A percentile compares a stretch with the other conserved stretches of the same genome.
Conservation (phyloP, 2,888 invertebrate species). For the Phyllotreta striolata region DNA sequence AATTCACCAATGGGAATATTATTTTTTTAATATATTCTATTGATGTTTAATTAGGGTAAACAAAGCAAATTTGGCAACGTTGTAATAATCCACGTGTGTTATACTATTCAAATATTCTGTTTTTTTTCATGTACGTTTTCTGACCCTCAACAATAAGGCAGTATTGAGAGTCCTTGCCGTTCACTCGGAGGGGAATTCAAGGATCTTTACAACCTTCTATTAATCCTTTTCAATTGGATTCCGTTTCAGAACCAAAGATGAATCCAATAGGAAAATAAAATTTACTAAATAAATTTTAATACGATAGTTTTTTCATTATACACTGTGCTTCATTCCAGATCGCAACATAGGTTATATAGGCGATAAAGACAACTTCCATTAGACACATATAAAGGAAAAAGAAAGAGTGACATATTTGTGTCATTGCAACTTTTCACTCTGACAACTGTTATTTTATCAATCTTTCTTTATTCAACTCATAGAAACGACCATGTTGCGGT, state of each 20-base stretch:
- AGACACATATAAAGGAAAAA: too few species aligned
- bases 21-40: not conserved
- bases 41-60: not conserved
- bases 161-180: constrained; percentile 26
- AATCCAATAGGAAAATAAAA: not conserved
- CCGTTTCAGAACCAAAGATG: constrained; percentile 18
- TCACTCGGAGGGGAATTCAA: constrained; percentile 10
- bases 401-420: too few species aligned
- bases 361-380: too few species aligned
- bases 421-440: too few species aligned
- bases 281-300: too few species aligned
- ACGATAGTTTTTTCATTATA: too few species aligned
- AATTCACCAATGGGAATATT: not conserved
- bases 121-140: constrained; percentile 18
- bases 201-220: constrained; percentile 21
- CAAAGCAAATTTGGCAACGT: constrained; percentile 17
- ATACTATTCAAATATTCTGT: constrained; percentile 18
- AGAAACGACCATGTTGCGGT: too few species aligned
- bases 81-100: constrained; percentile 38
- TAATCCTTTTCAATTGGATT: constrained; percentile 20
- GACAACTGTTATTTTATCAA: too few species aligned
- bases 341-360: too few species aligned
- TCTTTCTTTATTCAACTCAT: too few species aligned
- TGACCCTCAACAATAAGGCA: constrained; percentile 24
- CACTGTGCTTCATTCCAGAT: too few species aligned